Conservation (phyloP, 2,888 invertebrate species). For the Xylota sylvarum region DNA sequence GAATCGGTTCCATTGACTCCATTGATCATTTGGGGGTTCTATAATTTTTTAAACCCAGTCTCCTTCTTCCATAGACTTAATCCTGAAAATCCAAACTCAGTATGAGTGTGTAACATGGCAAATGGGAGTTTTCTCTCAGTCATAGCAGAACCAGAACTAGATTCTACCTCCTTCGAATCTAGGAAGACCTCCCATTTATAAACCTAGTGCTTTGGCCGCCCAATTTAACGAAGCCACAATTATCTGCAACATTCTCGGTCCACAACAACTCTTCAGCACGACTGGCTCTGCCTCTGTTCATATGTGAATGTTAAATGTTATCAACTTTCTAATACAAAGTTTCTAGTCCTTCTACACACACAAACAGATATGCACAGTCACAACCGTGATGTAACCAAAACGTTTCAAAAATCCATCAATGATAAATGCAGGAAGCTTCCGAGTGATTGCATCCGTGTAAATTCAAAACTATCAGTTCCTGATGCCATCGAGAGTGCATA, state of each 20-base stretch:
- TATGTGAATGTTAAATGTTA: conserved; percentile 32
- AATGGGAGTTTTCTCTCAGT: no score
- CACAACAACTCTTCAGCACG: conserved; percentile 17
- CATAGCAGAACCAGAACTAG: not conserved
- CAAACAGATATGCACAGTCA: not conserved
- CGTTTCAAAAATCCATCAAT: conserved; percentile 65
- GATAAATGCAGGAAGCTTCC: conserved; percentile 74
- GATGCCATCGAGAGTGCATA: conserved; percentile 38
- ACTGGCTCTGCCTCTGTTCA: conserved; percentile 4
- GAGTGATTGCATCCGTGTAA: conserved; percentile 75
- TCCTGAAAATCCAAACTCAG: no score
- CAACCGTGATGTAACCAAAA: not conserved
- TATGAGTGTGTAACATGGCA: no score
- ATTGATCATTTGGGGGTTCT: no score
- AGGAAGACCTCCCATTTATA: not conserved
- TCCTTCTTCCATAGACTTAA: no score
- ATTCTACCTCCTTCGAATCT: not conserved
- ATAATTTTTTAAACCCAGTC: no score
- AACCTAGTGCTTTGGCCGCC: not conserved
- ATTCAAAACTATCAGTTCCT: conserved; percentile 71
- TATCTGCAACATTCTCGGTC: conserved; percentile 25
- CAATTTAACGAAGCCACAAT: conserved; percentile 37
- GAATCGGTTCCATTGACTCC: no score
- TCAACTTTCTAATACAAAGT: conserved; percentile 27
- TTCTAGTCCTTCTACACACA: no score